Evolutionary conservation across 2,888 invertebrate species (phyloP).

Genomic region (Acrobasis consociella): DNA sequence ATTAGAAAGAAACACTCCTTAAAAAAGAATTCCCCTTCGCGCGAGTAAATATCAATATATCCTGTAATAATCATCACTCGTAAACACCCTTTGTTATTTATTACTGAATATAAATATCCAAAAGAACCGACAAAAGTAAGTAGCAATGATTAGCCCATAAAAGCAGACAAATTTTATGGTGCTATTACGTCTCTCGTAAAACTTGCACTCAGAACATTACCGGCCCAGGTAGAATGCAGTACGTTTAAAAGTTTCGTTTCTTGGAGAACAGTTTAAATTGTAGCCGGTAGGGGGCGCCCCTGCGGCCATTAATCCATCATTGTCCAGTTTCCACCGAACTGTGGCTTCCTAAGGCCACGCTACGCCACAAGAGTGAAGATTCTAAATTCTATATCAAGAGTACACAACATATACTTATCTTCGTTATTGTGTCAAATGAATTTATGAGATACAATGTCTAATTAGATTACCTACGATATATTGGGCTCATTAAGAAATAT

Average conservation of each 20-base stretch:
- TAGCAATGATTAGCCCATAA: conserved; percentile 19
- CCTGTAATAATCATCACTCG: not conserved
- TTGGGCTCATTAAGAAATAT: no score
- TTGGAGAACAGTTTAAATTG: conserved; percentile 52
- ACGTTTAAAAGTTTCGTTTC: conserved; percentile 51
- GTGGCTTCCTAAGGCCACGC: conserved; percentile 36
- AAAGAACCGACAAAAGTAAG: conserved; percentile 12
- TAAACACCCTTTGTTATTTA: not conserved
- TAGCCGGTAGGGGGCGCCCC: conserved; percentile 39
- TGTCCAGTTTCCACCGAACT: conserved; percentile 45
- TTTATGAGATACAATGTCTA: no score
- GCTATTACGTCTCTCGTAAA: conserved; percentile 29
- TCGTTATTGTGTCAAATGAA: no score
- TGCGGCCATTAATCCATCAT: conserved; percentile 64
- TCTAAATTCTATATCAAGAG: no score
- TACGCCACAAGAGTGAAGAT: conserved; percentile 24
- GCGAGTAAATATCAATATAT: not conserved
- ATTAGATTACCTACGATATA: no score
- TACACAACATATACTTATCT: no score
- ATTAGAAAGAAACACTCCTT: no score
- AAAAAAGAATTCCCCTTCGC: not conserved
- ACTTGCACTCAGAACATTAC: conserved; percentile 19
- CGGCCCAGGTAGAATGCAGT: conserved; percentile 34
- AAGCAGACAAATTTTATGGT: conserved; percentile 20
- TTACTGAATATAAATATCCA: conserved; percentile 15